Evolutionary conservation across 2,113 vertebrate genomes (phyloP), one percentile per base, ranked within the genome.

Genomic region (Oostethus manadensis): DNA sequence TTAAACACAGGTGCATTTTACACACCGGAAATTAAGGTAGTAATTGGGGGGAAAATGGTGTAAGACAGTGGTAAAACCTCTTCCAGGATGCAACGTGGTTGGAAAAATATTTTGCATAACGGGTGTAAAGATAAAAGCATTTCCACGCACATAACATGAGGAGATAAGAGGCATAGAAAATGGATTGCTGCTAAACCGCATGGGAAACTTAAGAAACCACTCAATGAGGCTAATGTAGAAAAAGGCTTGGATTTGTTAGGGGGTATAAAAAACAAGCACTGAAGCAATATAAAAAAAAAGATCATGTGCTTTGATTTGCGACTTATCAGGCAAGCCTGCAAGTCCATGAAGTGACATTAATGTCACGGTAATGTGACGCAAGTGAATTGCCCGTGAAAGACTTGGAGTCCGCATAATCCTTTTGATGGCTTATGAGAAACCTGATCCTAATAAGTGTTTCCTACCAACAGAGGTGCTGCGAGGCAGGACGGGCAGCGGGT

Each of bases 401-500:
- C 2, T 26, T 26, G 5, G 23, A 5, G 23, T 2, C 23, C 23
- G 5, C 2, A 26, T 26, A 26, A 26, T 26, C 23, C 23, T 26
- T 26, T 26, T 26, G 2, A 26, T 26, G 3, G 5, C 23, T 2
- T 26, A 26, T 26, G 2, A 3, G 23, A 26, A 26, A 26, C 23
- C 23, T 26, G 23, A 26, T 26, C 23, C 23, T 26, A 5, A 13
- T 6, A 6, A 6, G 18, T 2, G 26, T 40, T 51, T 51, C 77
- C n/a, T 84, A 92, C 90, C 90, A 70, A 89, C 86, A 5, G 89
- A 90, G 60, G 84, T 80, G 80, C 88, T 90, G 62, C 88, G 89
- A 0, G 94, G 91, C 13, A 98, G 68, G 5, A 98, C 92, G 0
- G 96, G 95, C 8, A 97, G 87, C 0, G 91, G 95, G 78, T 98